Conservation (phyloP, 2,797 vertebrate genomes). For the Eleutherodactylus coqui region DNA sequence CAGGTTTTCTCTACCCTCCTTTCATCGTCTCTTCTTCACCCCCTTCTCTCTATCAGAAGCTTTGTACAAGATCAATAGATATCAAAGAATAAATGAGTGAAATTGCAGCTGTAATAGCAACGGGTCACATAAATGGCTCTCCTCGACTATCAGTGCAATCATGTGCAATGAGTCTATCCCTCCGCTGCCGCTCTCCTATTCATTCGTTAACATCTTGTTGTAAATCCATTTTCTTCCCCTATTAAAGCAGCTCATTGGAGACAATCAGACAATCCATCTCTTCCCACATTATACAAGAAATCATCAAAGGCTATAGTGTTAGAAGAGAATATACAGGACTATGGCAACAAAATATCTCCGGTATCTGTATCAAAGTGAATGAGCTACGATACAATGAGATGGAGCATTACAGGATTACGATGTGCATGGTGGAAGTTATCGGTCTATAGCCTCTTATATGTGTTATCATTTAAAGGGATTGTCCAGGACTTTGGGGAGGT, state of each 20-base stretch:
- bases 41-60: not conserved
- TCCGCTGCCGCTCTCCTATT: not conserved
- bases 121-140: slow-evolving; percentile 6
- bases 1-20: not conserved
- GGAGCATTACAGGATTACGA: not conserved
- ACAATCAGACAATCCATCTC: slow-evolving; percentile 17
- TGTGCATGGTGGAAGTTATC: too few relatives aligned
- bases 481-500: too few relatives aligned
- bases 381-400: not conserved
- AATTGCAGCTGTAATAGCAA: slow-evolving; percentile 20
- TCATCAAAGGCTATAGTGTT: not conserved
- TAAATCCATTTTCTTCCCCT: slow-evolving; percentile 32
- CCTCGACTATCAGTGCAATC: slow-evolving; percentile 3
- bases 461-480: too few relatives aligned
- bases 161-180: slow-evolving; percentile 9
- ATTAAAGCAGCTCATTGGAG: slow-evolving; percentile 11
- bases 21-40: not conserved
- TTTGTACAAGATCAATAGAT: slow-evolving; percentile 15
- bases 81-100: slow-evolving; percentile 5
- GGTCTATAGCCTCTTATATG: too few relatives aligned
- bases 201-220: slow-evolving; percentile 42
- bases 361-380: not conserved
- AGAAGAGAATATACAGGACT: slow-evolving; percentile 3
- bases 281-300: slow-evolving; percentile 17
- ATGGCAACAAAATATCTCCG: not conserved